These are phyloP conservation scores for Tillus elongatus DNA, from an alignment of 2,888 invertebrate genomes.

Conservation along the genomic window DNA sequence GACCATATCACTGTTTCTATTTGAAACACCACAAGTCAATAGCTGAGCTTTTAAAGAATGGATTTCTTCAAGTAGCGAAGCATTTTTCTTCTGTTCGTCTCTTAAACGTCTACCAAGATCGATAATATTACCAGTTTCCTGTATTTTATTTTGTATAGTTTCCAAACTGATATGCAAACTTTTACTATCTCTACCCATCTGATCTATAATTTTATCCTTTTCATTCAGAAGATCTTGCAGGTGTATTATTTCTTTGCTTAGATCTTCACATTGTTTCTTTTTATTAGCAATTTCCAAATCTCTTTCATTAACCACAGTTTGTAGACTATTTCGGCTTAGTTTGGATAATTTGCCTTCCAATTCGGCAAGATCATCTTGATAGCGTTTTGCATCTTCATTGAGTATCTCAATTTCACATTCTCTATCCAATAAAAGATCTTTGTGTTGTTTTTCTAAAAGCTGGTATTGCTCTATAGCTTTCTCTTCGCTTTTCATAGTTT, in stretches of 20 bases:
- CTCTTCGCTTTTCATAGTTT: constrained; percentile 20
- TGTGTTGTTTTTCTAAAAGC: constrained; percentile 37
- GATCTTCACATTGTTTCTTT: too few species aligned
- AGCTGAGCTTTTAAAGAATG: constrained; percentile 29
- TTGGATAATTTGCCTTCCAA: constrained; percentile 39
- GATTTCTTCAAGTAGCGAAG: constrained; percentile 35
- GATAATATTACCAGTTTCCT: constrained; percentile 49
- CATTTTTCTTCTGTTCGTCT: constrained; percentile 45
- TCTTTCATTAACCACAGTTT: constrained; percentile 20
- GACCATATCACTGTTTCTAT: constrained; percentile 24
- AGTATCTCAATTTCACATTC: constrained; percentile 49
- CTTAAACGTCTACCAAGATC: constrained; percentile 50
- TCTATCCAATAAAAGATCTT: constrained; percentile 35
- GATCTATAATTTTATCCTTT: constrained; percentile 50
- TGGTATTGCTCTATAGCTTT: constrained; percentile 38
- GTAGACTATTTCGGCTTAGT: constrained; percentile 15
- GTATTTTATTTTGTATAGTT: constrained; percentile 45
- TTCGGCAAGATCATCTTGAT: constrained; percentile 45
- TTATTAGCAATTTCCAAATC: constrained; percentile 23
- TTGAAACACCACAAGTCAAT: constrained; percentile 40
- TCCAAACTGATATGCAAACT: constrained; percentile 46
- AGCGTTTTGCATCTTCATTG: constrained; percentile 45
- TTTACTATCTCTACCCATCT: constrained; percentile 51
- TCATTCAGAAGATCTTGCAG: constrained; percentile 50
- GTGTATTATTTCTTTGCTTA: constrained; percentile 47